These are phyloP conservation scores for Tragelaphus eurycerus DNA, from an alignment of 2,797 vertebrate genomes.

Conservation along the genomic window DNA sequence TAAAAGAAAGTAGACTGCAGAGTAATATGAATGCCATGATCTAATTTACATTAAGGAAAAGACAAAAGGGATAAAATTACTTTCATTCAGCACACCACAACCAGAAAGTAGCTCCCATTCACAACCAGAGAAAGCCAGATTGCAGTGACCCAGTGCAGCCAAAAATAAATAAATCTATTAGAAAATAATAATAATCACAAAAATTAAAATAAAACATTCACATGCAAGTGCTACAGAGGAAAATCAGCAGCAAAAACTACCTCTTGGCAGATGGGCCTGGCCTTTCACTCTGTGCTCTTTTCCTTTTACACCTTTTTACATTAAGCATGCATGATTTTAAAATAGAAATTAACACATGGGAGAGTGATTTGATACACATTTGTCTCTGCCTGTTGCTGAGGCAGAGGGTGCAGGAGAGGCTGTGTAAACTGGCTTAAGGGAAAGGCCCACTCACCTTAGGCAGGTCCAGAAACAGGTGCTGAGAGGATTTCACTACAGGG, in stretches of 20 bases:
- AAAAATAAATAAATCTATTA: neutral
- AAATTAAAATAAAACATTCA: neutral
- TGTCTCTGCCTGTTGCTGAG: neutral
- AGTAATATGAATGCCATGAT: neutral
- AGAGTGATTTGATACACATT: neutral
- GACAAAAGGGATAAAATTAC: neutral
- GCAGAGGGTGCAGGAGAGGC: neutral
- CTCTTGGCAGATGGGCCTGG: neutral
- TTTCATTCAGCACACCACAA: neutral
- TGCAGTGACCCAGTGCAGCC: neutral
- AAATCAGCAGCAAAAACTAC: neutral
- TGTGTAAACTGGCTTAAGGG: neutral
- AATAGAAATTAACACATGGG: neutral
- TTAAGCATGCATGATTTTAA: neutral
- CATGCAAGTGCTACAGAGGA: neutral
- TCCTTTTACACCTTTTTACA: neutral
- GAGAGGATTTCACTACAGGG: conserved; percentile 90
- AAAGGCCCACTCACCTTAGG: conserved; percentile 87
- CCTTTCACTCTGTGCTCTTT: neutral
- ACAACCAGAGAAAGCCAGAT: neutral
- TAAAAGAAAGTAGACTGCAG: neutral
- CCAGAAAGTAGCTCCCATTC: neutral
- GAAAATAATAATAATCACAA: neutral
- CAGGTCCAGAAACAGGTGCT: conserved; percentile 94
- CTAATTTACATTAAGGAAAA: neutral